These are phyloP conservation scores for Choloepus hoffmanni DNA, from an alignment of 2,113 vertebrate species.

Conservation along the genomic window DNA sequence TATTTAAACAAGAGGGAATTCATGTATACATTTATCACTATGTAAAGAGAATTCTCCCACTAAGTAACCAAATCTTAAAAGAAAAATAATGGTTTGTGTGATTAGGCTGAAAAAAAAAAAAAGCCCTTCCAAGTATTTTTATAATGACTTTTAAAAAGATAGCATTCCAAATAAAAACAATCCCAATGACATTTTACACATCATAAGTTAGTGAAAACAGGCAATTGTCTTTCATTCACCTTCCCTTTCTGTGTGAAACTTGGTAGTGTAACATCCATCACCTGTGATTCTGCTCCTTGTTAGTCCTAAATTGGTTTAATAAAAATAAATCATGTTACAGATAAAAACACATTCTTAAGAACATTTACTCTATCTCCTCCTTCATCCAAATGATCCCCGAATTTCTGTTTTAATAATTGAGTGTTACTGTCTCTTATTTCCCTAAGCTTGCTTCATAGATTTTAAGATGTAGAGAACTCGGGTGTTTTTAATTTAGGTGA, in stretches of 20 bases:
- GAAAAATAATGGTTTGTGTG: not conserved
- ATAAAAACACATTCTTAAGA: not conserved
- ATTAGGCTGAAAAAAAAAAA: not conserved
- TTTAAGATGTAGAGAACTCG: not conserved
- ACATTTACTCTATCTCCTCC: not conserved
- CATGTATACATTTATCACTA: not conserved
- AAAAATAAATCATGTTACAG: slow-evolving; percentile 27
- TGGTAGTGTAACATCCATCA: not conserved
- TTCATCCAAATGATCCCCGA: not conserved
- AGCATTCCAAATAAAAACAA: not conserved
- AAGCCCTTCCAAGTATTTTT: not conserved
- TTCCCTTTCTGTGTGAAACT: not conserved
- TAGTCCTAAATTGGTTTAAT: slow-evolving; percentile 8
- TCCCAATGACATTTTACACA: not conserved
- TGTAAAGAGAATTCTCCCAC: not conserved
- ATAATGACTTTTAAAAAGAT: slow-evolving; percentile 20
- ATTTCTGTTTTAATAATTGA: not conserved
- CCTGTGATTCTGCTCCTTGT: not conserved
- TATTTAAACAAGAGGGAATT: not conserved
- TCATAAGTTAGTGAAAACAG: not conserved
- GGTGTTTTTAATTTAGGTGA: not conserved
- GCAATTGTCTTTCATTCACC: not conserved
- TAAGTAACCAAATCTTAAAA: not conserved
- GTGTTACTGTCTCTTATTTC: not conserved
- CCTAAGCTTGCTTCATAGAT: not conserved